phyloP scores from a whole-genome alignment of 2,888 invertebrate genomes.

The Lysandra coridon region DNA sequence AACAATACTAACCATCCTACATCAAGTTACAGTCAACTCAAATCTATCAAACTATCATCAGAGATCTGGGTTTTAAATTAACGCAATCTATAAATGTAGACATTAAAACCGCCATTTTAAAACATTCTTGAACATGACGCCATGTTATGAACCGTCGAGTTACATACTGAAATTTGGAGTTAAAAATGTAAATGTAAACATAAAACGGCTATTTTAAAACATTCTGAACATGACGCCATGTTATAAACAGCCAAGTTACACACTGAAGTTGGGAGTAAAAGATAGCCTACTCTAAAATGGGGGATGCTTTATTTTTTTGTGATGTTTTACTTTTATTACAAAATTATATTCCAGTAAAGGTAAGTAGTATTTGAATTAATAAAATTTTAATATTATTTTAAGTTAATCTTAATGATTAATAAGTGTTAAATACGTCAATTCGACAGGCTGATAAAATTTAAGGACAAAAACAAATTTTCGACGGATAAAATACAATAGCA shows the following conservation, averaged over 20 bases:
- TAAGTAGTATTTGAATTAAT: slow-evolving; percentile 5
- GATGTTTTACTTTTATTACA: slow-evolving; percentile 22
- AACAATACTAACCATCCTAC: slow-evolving; percentile 15
- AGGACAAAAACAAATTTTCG: background rate
- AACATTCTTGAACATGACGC: background rate
- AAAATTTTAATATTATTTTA: slow-evolving; percentile 1
- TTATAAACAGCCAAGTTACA: background rate
- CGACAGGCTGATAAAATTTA: background rate
- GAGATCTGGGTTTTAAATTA: slow-evolving; percentile 47
- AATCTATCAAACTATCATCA: slow-evolving; percentile 45
- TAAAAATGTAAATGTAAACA: background rate
- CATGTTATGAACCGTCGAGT: background rate
- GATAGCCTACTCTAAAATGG: background rate
- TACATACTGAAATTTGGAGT: background rate
- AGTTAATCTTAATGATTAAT: background rate
- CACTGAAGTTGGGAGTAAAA: background rate
- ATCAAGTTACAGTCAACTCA: slow-evolving; percentile 40
- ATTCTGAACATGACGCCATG: background rate
- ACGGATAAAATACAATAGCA: slow-evolving; percentile 1
- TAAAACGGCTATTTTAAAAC: background rate
- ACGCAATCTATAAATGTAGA: slow-evolving; percentile 1
- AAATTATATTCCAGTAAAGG: background rate
- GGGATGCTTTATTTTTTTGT: slow-evolving; percentile 7
- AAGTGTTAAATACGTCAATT: background rate
- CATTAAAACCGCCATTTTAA: background rate